These are phyloP conservation scores for Euzophera pinguis DNA, from an alignment of 2,888 invertebrate genomes.

Conservation along the genomic window DNA sequence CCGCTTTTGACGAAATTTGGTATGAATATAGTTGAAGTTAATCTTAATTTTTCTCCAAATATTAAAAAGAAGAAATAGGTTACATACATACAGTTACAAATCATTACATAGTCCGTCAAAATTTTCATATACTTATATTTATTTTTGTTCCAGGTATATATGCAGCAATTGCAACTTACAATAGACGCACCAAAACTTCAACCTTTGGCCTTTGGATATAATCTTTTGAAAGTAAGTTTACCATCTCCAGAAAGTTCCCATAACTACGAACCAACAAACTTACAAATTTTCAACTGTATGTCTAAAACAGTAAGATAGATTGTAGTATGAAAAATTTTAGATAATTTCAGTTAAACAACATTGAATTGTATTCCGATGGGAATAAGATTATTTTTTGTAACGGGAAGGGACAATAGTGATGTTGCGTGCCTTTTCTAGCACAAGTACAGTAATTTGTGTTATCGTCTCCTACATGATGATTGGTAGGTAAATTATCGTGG, in stretches of 20 bases:
- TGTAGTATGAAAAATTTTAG: neutral
- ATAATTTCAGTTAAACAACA: neutral
- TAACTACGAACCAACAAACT: neutral
- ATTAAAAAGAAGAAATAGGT: too few species aligned
- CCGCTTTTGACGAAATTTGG: too few species aligned
- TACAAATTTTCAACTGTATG: neutral
- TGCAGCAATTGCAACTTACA: too few species aligned
- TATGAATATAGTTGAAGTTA: too few species aligned
- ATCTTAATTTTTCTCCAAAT: too few species aligned
- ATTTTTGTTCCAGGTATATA: too few species aligned
- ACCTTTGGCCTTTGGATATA: neutral
- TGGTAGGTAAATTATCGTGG: neutral
- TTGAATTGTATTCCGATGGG: neutral
- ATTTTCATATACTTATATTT: too few species aligned
- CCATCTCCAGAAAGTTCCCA: neutral
- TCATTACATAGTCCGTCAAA: too few species aligned
- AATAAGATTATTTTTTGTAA: neutral
- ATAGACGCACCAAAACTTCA: neutral
- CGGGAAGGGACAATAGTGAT: neutral
- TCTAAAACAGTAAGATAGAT: neutral
- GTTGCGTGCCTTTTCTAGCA: conserved; percentile 1
- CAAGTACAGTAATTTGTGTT: neutral
- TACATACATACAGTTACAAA: too few species aligned
- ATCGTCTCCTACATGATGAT: neutral
- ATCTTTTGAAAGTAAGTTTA: neutral